Conservation (phyloP, 2,888 invertebrate species). For the Saturnia pavonia region DNA sequence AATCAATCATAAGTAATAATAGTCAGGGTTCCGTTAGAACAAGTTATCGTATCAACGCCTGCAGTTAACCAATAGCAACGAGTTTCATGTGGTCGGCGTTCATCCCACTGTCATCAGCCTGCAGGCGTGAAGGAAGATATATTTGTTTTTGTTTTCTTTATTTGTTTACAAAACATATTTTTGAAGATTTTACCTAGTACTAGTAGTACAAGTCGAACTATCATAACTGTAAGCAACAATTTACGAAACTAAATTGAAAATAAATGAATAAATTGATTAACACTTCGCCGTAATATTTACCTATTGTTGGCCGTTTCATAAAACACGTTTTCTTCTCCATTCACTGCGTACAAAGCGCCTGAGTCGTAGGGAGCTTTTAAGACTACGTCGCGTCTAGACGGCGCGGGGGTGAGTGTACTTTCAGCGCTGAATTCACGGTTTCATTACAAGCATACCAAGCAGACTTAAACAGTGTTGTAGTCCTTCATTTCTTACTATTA, state of each 20-base stretch:
- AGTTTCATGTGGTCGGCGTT: slow-evolving; percentile 9
- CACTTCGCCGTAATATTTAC: background rate
- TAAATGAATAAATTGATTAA: too few species aligned
- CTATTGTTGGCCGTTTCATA: slow-evolving; percentile 24
- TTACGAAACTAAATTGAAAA: too few species aligned
- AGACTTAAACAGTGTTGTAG: background rate
- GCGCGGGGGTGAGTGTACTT: slow-evolving; percentile 36
- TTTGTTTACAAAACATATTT: background rate
- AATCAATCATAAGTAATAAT: too few species aligned
- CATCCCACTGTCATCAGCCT: background rate
- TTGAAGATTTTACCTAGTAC: too few species aligned
- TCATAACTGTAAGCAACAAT: too few species aligned
- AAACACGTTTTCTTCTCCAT: slow-evolving; percentile 37
- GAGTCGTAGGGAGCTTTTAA: slow-evolving; percentile 40
- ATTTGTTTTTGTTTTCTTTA: background rate
- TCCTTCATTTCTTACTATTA: background rate
- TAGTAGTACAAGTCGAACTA: too few species aligned
- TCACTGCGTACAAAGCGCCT: slow-evolving; percentile 32
- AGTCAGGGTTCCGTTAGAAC: background rate
- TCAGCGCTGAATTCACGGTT: slow-evolving; percentile 46
- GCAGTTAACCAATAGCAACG: slow-evolving; percentile 14
- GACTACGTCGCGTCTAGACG: slow-evolving; percentile 57
- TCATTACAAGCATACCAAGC: slow-evolving; percentile 9
- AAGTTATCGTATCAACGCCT: slow-evolving; percentile 19
- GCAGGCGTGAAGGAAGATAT: background rate